These are phyloP conservation scores for Nyctibius bracteatus DNA, from an alignment of 2,113 vertebrate genomes.

Conservation along the genomic window DNA sequence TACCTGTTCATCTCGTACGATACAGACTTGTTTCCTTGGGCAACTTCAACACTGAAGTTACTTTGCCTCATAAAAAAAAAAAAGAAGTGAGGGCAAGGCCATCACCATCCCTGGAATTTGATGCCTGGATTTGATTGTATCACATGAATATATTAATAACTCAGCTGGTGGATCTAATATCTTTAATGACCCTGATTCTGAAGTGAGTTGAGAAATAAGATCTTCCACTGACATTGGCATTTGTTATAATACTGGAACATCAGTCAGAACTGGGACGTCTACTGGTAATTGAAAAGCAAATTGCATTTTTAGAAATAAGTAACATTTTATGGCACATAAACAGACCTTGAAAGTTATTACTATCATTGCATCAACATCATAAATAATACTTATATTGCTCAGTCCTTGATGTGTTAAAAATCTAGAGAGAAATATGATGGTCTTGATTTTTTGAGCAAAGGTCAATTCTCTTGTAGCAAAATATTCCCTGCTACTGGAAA, in stretches of 20 bases:
- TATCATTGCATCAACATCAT: not conserved
- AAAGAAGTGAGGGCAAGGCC: not conserved
- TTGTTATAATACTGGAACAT: not conserved
- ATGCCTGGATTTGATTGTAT: not conserved
- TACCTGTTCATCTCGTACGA: not conserved
- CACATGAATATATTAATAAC: not conserved
- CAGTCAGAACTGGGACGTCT: not conserved
- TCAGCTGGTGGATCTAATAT: not conserved
- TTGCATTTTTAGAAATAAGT: not conserved
- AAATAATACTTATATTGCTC: not conserved
- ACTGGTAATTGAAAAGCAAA: not conserved
- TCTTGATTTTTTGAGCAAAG: not conserved
- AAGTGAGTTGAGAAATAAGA: not conserved
- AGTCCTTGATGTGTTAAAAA: not conserved
- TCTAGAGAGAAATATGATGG: not conserved
- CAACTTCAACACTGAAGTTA: not conserved
- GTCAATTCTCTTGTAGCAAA: not conserved
- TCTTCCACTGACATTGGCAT: not conserved
- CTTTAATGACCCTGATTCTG: not conserved
- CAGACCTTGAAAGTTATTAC: not conserved
- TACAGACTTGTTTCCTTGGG: not conserved
- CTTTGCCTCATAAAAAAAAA: not conserved
- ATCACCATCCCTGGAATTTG: not conserved
- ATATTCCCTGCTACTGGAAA: not conserved
- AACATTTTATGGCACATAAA: not conserved